Evolutionary conservation across 2,113 vertebrate species (phyloP).

Genomic region (Penelope pileata): DNA sequence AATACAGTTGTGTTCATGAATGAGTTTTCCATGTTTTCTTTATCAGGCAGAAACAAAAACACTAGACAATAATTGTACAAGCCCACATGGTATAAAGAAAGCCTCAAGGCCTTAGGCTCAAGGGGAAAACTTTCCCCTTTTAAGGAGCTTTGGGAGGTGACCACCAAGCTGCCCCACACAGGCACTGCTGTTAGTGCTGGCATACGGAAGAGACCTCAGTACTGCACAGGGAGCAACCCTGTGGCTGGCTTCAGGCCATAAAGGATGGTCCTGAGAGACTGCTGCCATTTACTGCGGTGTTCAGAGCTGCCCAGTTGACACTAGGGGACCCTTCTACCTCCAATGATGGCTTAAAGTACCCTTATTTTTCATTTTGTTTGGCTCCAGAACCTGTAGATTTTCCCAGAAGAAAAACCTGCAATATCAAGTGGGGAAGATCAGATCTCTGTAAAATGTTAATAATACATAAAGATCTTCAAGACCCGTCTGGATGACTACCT

Average conservation of each 20-base stretch:
- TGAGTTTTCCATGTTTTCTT: not conserved
- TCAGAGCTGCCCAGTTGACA: not conserved
- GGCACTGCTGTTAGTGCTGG: not conserved
- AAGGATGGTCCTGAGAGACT: not conserved
- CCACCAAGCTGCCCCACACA: not conserved
- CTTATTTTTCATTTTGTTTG: not conserved
- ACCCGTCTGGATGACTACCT: too few species aligned
- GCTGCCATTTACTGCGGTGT: not conserved
- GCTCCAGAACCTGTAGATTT: not conserved
- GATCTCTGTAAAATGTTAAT: not conserved
- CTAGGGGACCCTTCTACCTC: not conserved
- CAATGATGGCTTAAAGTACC: not conserved
- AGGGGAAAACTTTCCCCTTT: not conserved
- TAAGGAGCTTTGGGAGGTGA: not conserved
- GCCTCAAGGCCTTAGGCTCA: not conserved
- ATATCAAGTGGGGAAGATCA: not conserved
- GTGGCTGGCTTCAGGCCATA: not conserved
- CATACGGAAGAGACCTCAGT: not conserved
- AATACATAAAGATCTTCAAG: too few species aligned
- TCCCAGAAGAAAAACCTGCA: not conserved
- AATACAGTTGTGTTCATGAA: not conserved
- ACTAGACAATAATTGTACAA: not conserved
- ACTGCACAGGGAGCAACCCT: fast-evolving
- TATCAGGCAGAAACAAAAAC: not conserved
- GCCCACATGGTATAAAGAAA: not conserved